phyloP scores from a whole-genome alignment of 2,888 invertebrate genomes.

The Heliconius hortense region DNA sequence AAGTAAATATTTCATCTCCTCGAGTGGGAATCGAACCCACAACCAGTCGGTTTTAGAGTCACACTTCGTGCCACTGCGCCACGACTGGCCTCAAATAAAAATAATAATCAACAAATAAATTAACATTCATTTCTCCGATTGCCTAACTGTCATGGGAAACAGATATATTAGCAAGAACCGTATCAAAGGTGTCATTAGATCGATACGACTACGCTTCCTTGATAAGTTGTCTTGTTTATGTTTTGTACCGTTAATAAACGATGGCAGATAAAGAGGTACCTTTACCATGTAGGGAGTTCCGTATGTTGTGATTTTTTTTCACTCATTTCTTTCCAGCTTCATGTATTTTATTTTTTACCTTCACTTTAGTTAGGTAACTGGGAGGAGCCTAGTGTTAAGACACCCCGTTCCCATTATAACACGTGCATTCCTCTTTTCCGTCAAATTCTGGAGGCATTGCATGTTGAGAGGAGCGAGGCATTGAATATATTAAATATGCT shows the following conservation, averaged over 20 bases:
- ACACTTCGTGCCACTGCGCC: too few relatives aligned
- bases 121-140: slow-evolving; percentile 30
- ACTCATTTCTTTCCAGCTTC: not conserved
- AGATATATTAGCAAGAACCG: slow-evolving; percentile 27
- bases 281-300: not conserved
- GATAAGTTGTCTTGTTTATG: slow-evolving; percentile 10
- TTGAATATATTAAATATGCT: too few relatives aligned
- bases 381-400: not conserved
- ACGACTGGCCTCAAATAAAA: too few relatives aligned
- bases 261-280: not conserved
- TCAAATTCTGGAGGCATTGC: too few relatives aligned
- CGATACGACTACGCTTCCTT: slow-evolving; percentile 29
- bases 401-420: not conserved
- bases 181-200: slow-evolving; percentile 38
- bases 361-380: not conserved
- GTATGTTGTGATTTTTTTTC: not conserved
- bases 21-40: too few relatives aligned
- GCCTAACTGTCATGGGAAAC: slow-evolving; percentile 34
- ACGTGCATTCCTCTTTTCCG: too few relatives aligned
- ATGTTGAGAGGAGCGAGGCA: too few relatives aligned
- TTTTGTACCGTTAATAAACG: slow-evolving; percentile 12
- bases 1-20: too few relatives aligned
- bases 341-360: too few relatives aligned
- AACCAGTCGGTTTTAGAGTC: too few relatives aligned
- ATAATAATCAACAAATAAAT: not conserved